These are phyloP conservation scores for Agrochola macilenta DNA, from an alignment of 2,888 invertebrate genomes.

Conservation along the genomic window DNA sequence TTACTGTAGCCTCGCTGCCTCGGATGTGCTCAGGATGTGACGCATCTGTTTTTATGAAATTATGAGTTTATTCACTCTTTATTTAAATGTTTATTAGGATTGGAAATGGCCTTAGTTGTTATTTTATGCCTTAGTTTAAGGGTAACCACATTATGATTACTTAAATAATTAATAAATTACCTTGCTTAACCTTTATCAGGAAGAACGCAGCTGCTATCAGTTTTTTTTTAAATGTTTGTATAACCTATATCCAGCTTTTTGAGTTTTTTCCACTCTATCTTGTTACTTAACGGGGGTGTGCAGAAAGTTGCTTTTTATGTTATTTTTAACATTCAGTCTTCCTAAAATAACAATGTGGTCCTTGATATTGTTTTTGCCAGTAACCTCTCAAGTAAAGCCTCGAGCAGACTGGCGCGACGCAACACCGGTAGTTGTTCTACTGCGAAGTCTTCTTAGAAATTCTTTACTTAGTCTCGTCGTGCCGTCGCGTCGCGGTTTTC, in stretches of 20 bases:
- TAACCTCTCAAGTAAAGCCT: too few relatives aligned
- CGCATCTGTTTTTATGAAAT: neutral
- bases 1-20: slow-evolving; percentile 10
- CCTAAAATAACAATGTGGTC: neutral
- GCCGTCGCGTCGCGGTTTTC: too few relatives aligned
- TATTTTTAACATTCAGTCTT: neutral
- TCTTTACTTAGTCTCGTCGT: too few relatives aligned
- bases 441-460: too few relatives aligned
- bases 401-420: too few relatives aligned
- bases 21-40: slow-evolving; percentile 12
- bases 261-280: neutral
- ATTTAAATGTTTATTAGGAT: neutral
- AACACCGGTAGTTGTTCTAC: too few relatives aligned
- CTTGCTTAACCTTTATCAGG: neutral
- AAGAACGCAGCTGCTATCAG: neutral
- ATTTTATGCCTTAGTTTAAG: neutral
- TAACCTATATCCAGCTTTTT: too few relatives aligned
- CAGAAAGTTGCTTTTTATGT: too few relatives aligned
- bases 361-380: neutral
- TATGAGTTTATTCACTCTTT: slow-evolving; percentile 19
- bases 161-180: neutral
- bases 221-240: too few relatives aligned
- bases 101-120: neutral
- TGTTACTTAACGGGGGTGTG: too few relatives aligned
- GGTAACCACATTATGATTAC: too few relatives aligned